A percentile compares a stretch with the other conserved stretches of the same genome.
These are phyloP conservation scores for Xestia sexstrigata DNA, from an alignment of 2,888 invertebrate genomes.

Conservation along the genomic window DNA sequence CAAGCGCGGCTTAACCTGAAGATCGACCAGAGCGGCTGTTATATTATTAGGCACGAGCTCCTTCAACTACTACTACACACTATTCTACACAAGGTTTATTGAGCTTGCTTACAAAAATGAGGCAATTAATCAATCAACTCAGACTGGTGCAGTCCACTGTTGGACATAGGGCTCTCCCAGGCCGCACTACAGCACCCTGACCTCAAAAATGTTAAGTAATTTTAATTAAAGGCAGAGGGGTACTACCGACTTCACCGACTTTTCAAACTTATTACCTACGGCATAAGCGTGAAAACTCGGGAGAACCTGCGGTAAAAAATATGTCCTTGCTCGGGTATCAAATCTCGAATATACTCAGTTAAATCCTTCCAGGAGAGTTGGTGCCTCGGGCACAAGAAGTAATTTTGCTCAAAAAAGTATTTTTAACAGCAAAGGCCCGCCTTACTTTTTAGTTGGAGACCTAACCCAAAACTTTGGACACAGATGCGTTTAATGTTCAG, in stretches of 20 bases:
- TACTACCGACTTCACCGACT: too few species aligned
- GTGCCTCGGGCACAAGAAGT: background rate
- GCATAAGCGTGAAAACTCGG: background rate
- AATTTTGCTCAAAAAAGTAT: background rate
- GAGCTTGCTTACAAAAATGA: background rate
- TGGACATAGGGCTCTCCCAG: background rate
- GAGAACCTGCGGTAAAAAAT: background rate
- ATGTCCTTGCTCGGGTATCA: background rate
- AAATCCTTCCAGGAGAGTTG: background rate
- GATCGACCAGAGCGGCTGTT: too few species aligned
- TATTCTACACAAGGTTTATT: too few species aligned
- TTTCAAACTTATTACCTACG: too few species aligned
- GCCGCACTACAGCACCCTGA: background rate
- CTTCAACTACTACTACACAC: too few species aligned
- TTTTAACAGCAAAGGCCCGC: background rate
- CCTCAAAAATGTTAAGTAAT: background rate
- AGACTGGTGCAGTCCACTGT: background rate
- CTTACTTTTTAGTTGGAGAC: slow-evolving; percentile 15
- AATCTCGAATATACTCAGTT: background rate
- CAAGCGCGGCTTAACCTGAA: too few species aligned
- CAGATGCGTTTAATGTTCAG: slow-evolving; percentile 41
- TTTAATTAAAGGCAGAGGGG: background rate
- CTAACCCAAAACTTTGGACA: slow-evolving; percentile 26
- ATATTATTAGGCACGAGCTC: too few species aligned
- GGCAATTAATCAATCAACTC: background rate